phyloP scores from a whole-genome alignment of 2,888 invertebrate species.

The Drosophila paranaensis region DNA sequence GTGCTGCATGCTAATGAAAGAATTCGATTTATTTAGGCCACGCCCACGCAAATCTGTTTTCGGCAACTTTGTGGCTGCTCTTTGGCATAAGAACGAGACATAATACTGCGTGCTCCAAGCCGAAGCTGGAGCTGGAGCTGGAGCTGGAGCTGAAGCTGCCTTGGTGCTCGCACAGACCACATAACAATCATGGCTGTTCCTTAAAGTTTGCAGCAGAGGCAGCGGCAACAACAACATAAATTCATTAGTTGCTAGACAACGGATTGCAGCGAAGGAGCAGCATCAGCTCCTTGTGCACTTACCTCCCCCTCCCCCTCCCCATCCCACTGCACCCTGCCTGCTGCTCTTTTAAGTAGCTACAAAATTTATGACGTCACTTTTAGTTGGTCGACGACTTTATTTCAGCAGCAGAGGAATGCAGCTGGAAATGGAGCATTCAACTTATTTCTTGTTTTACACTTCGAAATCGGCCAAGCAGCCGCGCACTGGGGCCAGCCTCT shows the following conservation, averaged over 20 bases:
- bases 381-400: slow-evolving; percentile 55
- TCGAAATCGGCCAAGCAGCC: not conserved
- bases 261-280: slow-evolving; percentile 35
- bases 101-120: slow-evolving; percentile 16
- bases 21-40: slow-evolving; percentile 57
- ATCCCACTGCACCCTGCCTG: too few species aligned
- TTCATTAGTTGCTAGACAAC: slow-evolving; percentile 72
- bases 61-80: slow-evolving; percentile 44
- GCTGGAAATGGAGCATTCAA: slow-evolving; percentile 21
- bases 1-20: slow-evolving; percentile 64
- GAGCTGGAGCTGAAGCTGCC: not conserved
- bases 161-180: slow-evolving; percentile 25
- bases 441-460: slow-evolving; percentile 37
- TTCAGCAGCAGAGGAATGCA: slow-evolving; percentile 11
- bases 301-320: not conserved
- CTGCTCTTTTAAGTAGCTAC: slow-evolving; percentile 54
- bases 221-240: slow-evolving; percentile 63
- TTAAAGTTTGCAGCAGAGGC: slow-evolving; percentile 53
- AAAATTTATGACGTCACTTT: slow-evolving; percentile 74
- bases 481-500: not conserved
- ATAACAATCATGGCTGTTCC: slow-evolving; percentile 65
- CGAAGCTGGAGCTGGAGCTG: not conserved
- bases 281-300: slow-evolving; percentile 6
- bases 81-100: slow-evolving; percentile 23
- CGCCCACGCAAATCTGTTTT: slow-evolving; percentile 30